Conservation (phyloP, 2,797 vertebrate species). For the Scarus forsteni region DNA sequence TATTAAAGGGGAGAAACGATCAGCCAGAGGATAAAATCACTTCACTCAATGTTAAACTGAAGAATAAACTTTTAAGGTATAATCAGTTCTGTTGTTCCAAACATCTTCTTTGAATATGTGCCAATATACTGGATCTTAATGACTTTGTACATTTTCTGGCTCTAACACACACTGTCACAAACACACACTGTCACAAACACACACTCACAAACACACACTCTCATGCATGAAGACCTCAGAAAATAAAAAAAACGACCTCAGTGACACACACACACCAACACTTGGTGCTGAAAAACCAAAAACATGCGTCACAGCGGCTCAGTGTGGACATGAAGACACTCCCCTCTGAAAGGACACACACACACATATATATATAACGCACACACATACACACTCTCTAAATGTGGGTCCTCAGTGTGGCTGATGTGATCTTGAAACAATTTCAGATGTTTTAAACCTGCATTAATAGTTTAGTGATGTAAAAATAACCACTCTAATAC, state of each 20-base stretch:
- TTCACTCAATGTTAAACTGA: too few relatives aligned
- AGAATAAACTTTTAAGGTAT: too few relatives aligned
- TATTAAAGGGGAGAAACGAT: too few relatives aligned
- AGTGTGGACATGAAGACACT: constrained; percentile 47
- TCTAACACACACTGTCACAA: too few relatives aligned
- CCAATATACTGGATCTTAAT: too few relatives aligned
- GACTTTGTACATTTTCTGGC: too few relatives aligned
- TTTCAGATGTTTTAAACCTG: constrained; percentile 29
- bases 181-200: too few relatives aligned
- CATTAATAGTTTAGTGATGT: neutral
- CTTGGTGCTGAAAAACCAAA: constrained; percentile 54
- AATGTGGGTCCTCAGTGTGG: constrained; percentile 50
- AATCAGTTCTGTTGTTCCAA: too few relatives aligned
- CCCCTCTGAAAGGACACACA: constrained; percentile 40
- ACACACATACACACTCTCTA: constrained; percentile 22
- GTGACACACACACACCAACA: constrained; percentile 47
- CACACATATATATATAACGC: constrained; percentile 1
- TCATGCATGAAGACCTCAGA: neutral
- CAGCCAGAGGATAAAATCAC: too few relatives aligned
- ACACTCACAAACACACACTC: too few relatives aligned
- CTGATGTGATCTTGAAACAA: constrained; percentile 54
- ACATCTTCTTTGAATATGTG: too few relatives aligned
- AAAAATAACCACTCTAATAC: too few relatives aligned
- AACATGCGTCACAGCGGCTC: constrained; percentile 60
- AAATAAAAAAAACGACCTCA: constrained; percentile 8